These are phyloP conservation scores for Puma concolor DNA, from an alignment of 2,113 vertebrate genomes.

Conservation along the genomic window DNA sequence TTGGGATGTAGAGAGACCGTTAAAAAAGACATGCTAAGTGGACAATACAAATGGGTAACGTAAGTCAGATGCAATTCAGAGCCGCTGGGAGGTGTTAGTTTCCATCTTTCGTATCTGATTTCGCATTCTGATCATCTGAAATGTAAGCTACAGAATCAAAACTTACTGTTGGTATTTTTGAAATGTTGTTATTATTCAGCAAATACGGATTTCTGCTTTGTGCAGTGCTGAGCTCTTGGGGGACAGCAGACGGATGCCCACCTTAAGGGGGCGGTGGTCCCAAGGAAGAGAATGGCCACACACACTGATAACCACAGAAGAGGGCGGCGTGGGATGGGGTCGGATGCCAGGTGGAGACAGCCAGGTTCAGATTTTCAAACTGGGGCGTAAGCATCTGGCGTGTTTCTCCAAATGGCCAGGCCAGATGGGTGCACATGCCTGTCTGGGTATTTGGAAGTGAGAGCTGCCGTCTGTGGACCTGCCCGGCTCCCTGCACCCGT, in stretches of 20 bases:
- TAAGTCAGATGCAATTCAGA: not conserved
- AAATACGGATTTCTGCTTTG: not conserved
- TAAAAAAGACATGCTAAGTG: not conserved
- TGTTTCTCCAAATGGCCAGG: not conserved
- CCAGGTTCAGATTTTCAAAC: not conserved
- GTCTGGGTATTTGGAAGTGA: not conserved
- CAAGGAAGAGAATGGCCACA: too few relatives aligned
- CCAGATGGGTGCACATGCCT: not conserved
- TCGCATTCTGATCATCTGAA: not conserved
- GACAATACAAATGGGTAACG: not conserved
- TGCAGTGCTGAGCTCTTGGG: not conserved
- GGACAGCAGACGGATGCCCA: not conserved
- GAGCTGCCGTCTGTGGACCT: not conserved
- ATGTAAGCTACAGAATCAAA: not conserved
- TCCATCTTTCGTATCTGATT: not conserved
- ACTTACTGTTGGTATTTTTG: not conserved
- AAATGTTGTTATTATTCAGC: not conserved
- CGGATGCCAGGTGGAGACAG: too few relatives aligned
- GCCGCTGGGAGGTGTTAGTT: not conserved
- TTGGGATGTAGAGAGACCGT: not conserved
- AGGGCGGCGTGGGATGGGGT: fast-evolving
- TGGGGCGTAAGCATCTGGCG: not conserved
- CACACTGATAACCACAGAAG: too few relatives aligned
- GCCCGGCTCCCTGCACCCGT: not conserved
- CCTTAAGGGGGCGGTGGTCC: too few relatives aligned